Base-by-base conservation (phyloP, 2,888 invertebrate species). In the Ectemnius lituratus region DNA sequence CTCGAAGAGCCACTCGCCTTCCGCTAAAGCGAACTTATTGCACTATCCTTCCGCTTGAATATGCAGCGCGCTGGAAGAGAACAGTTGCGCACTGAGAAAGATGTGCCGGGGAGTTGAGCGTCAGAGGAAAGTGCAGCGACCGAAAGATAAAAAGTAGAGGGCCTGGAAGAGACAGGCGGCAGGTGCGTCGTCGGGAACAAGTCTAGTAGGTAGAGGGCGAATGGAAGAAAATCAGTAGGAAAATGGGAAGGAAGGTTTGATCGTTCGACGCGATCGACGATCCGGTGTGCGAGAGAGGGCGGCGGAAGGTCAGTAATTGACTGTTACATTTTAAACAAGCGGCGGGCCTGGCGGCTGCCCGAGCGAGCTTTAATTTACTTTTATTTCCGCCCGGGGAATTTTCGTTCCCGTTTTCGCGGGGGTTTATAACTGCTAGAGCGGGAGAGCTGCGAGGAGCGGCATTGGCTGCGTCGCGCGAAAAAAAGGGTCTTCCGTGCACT, bases 311-410 rank as follows among this genome's bases (percentile, higher is more conserved):
- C 83, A 75, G 82, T 86, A 88, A 88, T 88, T 85, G 88, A 85
- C 83, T 86, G 84, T 86, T 87, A 84, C 84, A 86, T 86, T 87
- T 86, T 85, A 83, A 86, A 86, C 84, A 82, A 84, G 78, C 84
- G 67, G 62, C 78, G 73, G 78, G 8, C 37, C 37, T 37, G 37
- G 37, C 37, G 37, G 37, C 37, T 8, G 8, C 37, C 37, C 37
- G 70, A 16, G 72, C 63, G 68, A 73, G 79, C 84, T 88, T 86
- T 87, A 88, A 88, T 87, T 86, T 87, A 87, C 84, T 87, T 87
- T 88, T 88, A 87, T 87, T 85, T 83, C 77, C 82, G 79, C 72
- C 85, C 46, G 65, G 87, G 84, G 88, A 88, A 81, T 86, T 83
- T 83, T 82, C 76, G 79, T 75, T 84, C 60, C 74, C 73, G 62